Conservation (phyloP, 2,888 invertebrate species). For the Exephanes ischioxanthus region DNA sequence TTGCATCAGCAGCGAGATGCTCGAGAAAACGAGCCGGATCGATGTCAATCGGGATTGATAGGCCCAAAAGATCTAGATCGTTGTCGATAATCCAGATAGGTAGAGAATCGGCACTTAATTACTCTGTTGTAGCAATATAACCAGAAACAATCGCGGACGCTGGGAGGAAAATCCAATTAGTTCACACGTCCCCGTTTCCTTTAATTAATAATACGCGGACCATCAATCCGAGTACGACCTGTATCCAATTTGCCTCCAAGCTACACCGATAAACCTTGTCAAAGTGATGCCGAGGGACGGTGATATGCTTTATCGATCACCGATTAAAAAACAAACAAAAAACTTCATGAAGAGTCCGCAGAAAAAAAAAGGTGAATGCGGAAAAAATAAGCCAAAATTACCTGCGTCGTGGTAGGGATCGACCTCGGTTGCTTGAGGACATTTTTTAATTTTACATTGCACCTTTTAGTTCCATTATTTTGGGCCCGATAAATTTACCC, state of each 20-base stretch:
- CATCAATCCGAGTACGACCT: neutral
- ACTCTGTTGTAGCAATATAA: neutral
- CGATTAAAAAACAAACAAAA: constrained; percentile 36
- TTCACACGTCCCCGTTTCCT: constrained; percentile 12
- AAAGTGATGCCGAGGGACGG: neutral
- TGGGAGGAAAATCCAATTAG: constrained; percentile 9
- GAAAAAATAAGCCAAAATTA: too few species aligned
- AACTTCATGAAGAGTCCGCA: constrained; percentile 35
- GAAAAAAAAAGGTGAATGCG: too few species aligned
- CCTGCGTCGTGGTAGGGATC: too few species aligned
- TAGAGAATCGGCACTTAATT: constrained; percentile 15
- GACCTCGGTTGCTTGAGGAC: too few species aligned
- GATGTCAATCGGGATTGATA: constrained; percentile 39
- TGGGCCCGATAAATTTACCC: too few species aligned
- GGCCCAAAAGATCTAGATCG: constrained; percentile 6
- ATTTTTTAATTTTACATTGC: too few species aligned
- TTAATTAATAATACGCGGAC: constrained; percentile 8
- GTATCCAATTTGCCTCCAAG: constrained; percentile 4
- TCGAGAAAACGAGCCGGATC: constrained; percentile 3
- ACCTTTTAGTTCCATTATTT: too few species aligned
- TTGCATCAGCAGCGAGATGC: constrained; percentile 3
- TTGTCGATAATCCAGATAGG: constrained; percentile 38
- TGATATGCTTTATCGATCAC: constrained; percentile 4
- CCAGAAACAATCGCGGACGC: neutral
- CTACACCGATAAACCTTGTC: constrained; percentile 19